A percentile compares a stretch with the other conserved stretches of the same genome.
These are phyloP conservation scores for Cynopterus brachyotis DNA, from an alignment of 2,113 vertebrate species.

Conservation along the genomic window DNA sequence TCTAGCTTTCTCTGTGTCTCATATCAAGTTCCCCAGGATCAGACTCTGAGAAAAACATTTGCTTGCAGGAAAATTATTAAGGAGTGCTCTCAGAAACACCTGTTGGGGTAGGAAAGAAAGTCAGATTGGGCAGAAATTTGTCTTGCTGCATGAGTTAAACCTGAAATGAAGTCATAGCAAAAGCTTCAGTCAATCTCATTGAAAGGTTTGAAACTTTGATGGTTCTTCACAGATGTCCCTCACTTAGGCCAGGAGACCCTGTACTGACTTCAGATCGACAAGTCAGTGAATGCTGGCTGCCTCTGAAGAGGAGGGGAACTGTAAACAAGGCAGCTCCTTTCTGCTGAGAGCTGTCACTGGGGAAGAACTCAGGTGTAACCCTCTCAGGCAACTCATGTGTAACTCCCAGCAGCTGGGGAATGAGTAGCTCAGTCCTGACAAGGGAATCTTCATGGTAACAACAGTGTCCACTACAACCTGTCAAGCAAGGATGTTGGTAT, in stretches of 20 bases:
- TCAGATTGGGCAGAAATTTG: not conserved
- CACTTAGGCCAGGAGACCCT: not conserved
- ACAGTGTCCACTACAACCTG: too few relatives aligned
- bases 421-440: fast-evolving
- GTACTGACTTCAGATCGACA: not conserved
- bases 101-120: not conserved
- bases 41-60: not conserved
- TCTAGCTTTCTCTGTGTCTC: not conserved
- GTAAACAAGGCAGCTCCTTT: not conserved
- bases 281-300: not conserved
- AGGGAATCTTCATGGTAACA: not conserved
- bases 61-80: not conserved
- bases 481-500: not conserved
- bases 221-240: not conserved
- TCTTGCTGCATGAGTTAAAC: not conserved
- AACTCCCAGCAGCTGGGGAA: not conserved
- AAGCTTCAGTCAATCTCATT: not conserved
- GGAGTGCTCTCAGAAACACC: not conserved
- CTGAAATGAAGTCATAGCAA: not conserved
- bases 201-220: not conserved
- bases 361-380: not conserved
- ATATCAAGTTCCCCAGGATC: not conserved
- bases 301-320: not conserved
- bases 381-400: not conserved
- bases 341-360: not conserved